phyloP scores from a whole-genome alignment of 2,113 vertebrate genomes.

The Pseudorasbora parva region DNA sequence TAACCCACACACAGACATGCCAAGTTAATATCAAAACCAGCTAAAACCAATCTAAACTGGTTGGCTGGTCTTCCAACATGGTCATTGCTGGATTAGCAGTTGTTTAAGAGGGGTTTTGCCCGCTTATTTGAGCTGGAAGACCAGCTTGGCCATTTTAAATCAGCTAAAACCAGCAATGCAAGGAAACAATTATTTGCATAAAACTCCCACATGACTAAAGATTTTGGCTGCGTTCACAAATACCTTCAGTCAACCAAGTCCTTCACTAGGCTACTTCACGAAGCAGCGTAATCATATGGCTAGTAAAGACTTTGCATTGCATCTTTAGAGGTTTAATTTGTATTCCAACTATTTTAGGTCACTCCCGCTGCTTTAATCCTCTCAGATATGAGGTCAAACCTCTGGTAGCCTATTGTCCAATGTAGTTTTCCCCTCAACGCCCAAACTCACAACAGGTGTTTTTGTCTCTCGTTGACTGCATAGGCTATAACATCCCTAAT shows the following conservation, averaged over 20 bases:
- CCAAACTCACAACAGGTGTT: neutral
- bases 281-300: neutral
- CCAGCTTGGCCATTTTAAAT: too few relatives aligned
- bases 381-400: neutral
- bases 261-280: too few relatives aligned
- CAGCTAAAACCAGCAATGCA: too few relatives aligned
- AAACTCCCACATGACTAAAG: neutral
- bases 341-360: neutral
- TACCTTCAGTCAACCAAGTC: too few relatives aligned
- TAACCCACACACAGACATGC: conserved; percentile 42
- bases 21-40: neutral
- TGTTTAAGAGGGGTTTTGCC: too few relatives aligned
- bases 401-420: neutral
- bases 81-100: too few relatives aligned
- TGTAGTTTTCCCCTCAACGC: neutral
- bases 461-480: neutral
- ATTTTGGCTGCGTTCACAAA: neutral
- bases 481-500: neutral
- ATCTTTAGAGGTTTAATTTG: neutral
- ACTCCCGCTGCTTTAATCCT: conserved; percentile 6
- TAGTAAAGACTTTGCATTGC: neutral
- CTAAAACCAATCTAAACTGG: too few relatives aligned
- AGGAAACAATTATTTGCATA: neutral
- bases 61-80: too few relatives aligned
- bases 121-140: too few relatives aligned